Base-by-base conservation (phyloP, 1,140 invertebrate genomes). In the Drosophila pruinosa region DNA sequence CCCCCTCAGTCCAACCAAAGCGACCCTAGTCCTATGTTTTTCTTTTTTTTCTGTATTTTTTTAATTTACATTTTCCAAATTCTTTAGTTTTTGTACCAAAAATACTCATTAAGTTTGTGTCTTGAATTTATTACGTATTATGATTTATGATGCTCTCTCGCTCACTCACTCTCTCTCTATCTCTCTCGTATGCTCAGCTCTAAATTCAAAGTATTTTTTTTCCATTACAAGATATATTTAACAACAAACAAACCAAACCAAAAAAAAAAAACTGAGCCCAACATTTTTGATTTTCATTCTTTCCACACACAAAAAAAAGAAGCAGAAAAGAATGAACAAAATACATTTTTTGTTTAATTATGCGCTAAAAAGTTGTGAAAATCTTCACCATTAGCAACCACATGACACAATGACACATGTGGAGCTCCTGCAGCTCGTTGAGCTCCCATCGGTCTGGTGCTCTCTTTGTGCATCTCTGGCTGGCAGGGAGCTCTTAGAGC, bases 201-300 rank as follows among this genome's bases (percentile, higher is more conserved):
- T 39, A 21, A 48, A 48, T 50, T 61, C 43, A 22, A 47, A 41
- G 26, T 57, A 34, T n/a, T 58, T 47, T 47, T 22, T 91, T 38
- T 39, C 53, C 21, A 22, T 39, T 48, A 38, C 31, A 41, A 34
- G 12, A 48, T 14, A 48, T 48, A 31, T 17, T 39, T 15, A 24
- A 63, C 45, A 50, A 41, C 7, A 28, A 19, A 19, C n/a, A 26
- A n/a, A n/a, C n/a, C 21, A 36, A 50, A 64, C 26, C 7, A 47
- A 52, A 62, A 41, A 48, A 76, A 36, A 41, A 58, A 52, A 79
- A 63, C 77, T 81, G 61, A 75, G 62, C 74, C 85, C 57, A 85
- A 89, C 77, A 89, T 89, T 75, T 89, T 72, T 69, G 63, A 81
- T 89, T 85, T 82, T 81, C 82, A 62, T 67, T 59, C 63, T 80